Evolutionary conservation across 2,888 invertebrate species (phyloP).

Genomic region (Rapana venosa): DNA sequence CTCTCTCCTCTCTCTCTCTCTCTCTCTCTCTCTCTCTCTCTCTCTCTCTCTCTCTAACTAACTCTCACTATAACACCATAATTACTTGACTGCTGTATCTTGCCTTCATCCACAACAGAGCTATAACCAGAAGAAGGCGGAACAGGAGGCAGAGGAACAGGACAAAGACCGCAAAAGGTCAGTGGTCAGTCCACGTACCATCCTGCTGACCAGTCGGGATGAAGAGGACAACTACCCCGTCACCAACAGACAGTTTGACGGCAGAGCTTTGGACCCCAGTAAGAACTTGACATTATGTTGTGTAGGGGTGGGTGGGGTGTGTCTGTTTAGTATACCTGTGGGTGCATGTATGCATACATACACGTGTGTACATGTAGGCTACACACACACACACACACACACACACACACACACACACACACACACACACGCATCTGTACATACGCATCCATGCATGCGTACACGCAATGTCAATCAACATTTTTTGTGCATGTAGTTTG

Average conservation of each 20-base stretch:
- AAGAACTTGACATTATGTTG: too few relatives aligned
- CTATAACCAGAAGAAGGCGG: not conserved
- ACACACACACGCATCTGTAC: too few relatives aligned
- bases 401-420: too few relatives aligned
- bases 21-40: not conserved
- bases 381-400: too few relatives aligned
- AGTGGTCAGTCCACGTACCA: slow-evolving; percentile 34
- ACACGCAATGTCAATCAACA: too few relatives aligned
- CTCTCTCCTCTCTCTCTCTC: not conserved
- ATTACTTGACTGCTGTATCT: not conserved
- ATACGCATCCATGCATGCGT: not conserved
- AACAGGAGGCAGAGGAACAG: not conserved
- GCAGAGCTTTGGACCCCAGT: slow-evolving; percentile 51
- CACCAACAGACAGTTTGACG: slow-evolving; percentile 51
- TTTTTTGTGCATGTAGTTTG: not conserved
- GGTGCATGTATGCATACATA: slow-evolving; percentile 16
- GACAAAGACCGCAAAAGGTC: not conserved
- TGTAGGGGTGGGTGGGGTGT: too few relatives aligned
- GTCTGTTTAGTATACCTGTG: not conserved
- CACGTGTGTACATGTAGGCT: not conserved
- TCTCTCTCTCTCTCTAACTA: not conserved
- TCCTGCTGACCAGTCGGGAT: slow-evolving; percentile 37
- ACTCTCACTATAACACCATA: not conserved
- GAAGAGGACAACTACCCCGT: slow-evolving; percentile 23
- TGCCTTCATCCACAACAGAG: not conserved